Base-by-base conservation (phyloP, 2,113 vertebrate genomes). In the Scopus umbretta region DNA sequence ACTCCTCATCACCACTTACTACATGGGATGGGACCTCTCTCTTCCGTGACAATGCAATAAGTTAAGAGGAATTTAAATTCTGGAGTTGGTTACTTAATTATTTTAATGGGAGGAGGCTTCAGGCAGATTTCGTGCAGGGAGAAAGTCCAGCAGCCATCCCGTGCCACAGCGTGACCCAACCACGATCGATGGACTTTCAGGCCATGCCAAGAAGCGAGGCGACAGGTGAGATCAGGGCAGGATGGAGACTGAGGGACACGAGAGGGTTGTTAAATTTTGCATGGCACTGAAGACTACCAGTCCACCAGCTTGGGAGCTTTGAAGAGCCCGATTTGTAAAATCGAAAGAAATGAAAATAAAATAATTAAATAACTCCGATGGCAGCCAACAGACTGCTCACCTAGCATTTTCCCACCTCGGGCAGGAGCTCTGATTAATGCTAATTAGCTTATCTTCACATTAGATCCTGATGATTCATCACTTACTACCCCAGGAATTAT, bases 401-500 rank as follows among this genome's bases (percentile, higher is more conserved):
- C 92, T 95, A 97, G 95, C 92, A 93, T 93, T 96, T 94, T 97
- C 89, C 94, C 94, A 97, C 97, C 95, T 94, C 83, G 6, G 96
- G 96, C 95, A 97, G 96, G 94, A 93, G 94, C 67, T 96, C 93
- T 96, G 93, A 96, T 97, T 96, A 97, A 97, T 93, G 85, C 80
- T 97, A 94, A 96, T 97, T 96, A 95, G 83, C 85, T 92, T 96
- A 97, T 97, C 96, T 96, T 76, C 90, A 96, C 91, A 52, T 90
- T 96, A 95, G 96, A 97, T 97, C 96, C 95, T 92, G 94, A 97
- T 88, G 94, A 97, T 96, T 97, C 95, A 96, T 97, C 96, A 94
- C 94, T 95, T 96, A 96, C 94, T 96, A 96, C 92, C 93, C 94
- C 86, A 97, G 93, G 96, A 97, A 97, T 96, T 97, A 96, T 96